phyloP scores from a whole-genome alignment of 2,797 vertebrate species.

The Scyliorhinus canicula region DNA sequence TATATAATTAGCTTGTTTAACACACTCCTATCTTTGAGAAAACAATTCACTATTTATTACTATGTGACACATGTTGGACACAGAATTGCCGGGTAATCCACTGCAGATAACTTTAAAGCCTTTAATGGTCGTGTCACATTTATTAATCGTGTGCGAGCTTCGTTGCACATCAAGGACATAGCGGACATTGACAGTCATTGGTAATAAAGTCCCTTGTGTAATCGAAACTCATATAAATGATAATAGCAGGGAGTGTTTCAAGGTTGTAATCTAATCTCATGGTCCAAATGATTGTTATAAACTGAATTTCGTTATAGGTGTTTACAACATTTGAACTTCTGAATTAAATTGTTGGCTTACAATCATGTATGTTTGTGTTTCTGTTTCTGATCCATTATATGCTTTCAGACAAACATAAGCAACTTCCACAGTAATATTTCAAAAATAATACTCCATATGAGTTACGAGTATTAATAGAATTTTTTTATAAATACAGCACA shows the following conservation, averaged over 20 bases:
- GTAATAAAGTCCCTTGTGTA: neutral
- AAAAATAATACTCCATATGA: neutral
- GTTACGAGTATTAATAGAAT: neutral
- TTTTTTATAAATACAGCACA: too few species aligned
- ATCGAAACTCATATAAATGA: neutral
- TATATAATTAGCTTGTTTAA: neutral
- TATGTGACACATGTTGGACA: neutral
- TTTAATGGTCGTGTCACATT: neutral
- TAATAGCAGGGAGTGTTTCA: neutral
- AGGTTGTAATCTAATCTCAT: neutral
- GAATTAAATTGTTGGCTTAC: neutral
- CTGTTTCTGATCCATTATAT: neutral
- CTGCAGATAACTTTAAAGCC: neutral
- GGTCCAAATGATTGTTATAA: neutral
- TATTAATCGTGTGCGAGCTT: constrained; percentile 26
- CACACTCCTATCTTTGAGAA: neutral
- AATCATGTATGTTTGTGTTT: neutral
- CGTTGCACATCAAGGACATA: neutral
- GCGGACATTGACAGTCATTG: neutral
- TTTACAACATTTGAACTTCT: neutral
- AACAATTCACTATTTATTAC: constrained; percentile 13
- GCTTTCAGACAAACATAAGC: neutral
- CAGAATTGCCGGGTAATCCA: neutral
- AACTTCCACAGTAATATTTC: constrained; percentile 3
- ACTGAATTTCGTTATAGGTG: neutral